phyloP scores from a whole-genome alignment of 2,113 vertebrate species.

The Pyrgilauda ruficollis region DNA sequence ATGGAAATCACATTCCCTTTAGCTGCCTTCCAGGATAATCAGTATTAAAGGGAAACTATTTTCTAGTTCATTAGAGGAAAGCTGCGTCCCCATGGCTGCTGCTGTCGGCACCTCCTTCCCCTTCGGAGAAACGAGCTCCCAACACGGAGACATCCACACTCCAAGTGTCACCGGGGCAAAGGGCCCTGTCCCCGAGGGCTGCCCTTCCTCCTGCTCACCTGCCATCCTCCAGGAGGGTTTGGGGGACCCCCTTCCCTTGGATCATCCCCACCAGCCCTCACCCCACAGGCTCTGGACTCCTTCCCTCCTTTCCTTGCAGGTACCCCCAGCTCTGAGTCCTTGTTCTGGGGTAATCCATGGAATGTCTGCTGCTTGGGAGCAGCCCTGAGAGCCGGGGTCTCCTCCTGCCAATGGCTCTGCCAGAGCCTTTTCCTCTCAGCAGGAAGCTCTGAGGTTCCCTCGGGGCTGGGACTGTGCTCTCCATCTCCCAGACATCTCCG shows the following conservation, averaged over 20 bases:
- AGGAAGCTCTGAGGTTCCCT: not conserved
- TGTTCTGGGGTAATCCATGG: not conserved
- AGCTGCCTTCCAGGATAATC: constrained; percentile 64
- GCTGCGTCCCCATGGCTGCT: constrained; percentile 25
- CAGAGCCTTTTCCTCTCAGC: not conserved
- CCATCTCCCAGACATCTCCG: not conserved
- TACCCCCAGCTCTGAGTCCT: not conserved
- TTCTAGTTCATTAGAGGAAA: constrained; percentile 70
- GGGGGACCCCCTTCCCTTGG: not conserved
- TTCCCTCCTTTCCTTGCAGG: not conserved
- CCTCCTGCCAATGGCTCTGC: not conserved
- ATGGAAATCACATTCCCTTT: constrained; percentile 57
- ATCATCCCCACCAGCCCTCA: not conserved
- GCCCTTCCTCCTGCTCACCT: not conserved
- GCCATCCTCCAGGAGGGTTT: not conserved
- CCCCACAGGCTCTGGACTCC: not conserved
- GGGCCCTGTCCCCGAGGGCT: not conserved
- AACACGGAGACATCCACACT: not conserved
- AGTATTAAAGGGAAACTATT: constrained; percentile 67
- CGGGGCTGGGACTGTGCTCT: not conserved
- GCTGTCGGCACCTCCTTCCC: constrained; percentile 23
- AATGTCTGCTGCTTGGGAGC: not conserved
- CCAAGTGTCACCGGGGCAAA: not conserved
- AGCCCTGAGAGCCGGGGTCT: accelerated
- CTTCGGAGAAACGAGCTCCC: constrained; percentile 8